These are phyloP conservation scores for Gymnosoma rotundatum DNA, from an alignment of 2,888 invertebrate species.

Conservation along the genomic window DNA sequence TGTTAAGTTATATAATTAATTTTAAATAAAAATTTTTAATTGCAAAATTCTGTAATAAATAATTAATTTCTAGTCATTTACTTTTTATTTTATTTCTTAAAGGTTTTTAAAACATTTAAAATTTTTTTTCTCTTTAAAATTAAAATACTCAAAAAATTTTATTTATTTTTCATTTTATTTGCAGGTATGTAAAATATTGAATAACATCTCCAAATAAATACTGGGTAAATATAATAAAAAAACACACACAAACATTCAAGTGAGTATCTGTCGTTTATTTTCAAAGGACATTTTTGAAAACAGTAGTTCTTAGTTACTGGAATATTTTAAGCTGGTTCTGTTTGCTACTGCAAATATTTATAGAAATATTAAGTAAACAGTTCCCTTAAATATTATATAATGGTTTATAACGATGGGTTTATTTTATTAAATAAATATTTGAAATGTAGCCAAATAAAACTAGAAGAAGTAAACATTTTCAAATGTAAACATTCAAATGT, in stretches of 20 bases:
- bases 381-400: not conserved
- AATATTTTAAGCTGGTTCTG: too few species aligned
- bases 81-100: too few species aligned
- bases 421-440: too few species aligned
- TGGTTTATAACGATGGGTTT: not conserved
- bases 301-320: not conserved
- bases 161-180: slow-evolving; percentile 21
- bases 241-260: not conserved
- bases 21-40: too few species aligned
- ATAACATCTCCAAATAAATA: slow-evolving; percentile 18
- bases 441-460: too few species aligned
- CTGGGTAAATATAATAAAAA: not conserved
- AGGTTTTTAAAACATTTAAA: not conserved
- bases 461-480: too few species aligned
- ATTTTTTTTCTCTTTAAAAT: not conserved
- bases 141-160: not conserved
- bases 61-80: too few species aligned
- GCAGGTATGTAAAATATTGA: slow-evolving; percentile 54
- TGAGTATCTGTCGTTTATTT: slow-evolving; percentile 16
- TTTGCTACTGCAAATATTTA: not conserved
- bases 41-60: too few species aligned
- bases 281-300: not conserved
- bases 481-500: too few species aligned
- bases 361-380: not conserved
- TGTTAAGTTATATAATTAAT: too few species aligned